Conservation (phyloP, 2,797 vertebrate species). For the Paguma larvata region DNA sequence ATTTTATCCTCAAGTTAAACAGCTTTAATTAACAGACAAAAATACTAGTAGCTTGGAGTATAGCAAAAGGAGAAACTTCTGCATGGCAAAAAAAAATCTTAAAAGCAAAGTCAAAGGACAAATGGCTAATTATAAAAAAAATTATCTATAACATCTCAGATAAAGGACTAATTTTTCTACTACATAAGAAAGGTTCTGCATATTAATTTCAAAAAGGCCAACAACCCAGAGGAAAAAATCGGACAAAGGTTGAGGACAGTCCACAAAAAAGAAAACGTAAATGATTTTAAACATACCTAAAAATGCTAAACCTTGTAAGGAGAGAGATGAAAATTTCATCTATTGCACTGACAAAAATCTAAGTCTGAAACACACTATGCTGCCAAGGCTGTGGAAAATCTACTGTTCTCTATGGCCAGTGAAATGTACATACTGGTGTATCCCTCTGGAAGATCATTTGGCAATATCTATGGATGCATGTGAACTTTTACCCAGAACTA, state of each 20-base stretch:
- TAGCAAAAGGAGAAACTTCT: background rate
- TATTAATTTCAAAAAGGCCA: slow-evolving; percentile 24
- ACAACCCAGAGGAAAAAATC: background rate
- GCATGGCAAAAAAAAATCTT: background rate
- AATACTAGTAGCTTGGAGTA: background rate
- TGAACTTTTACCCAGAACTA: background rate
- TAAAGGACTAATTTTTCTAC: slow-evolving; percentile 3
- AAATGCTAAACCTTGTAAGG: background rate
- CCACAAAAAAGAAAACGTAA: slow-evolving; percentile 10
- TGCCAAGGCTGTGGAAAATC: background rate
- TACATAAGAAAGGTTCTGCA: background rate
- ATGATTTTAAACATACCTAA: slow-evolving; percentile 42
- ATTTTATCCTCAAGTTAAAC: slow-evolving; percentile 44
- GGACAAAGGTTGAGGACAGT: background rate
- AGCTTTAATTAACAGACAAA: slow-evolving; percentile 44
- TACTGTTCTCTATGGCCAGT: background rate
- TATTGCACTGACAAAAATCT: background rate
- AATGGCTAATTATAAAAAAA: slow-evolving; percentile 2
- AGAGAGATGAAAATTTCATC: background rate
- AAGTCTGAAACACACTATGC: background rate
- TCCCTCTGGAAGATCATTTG: background rate
- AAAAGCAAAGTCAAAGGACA: slow-evolving; percentile 39
- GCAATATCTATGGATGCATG: background rate
- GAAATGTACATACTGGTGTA: background rate
- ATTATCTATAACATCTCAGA: background rate